These are phyloP conservation scores for Hypena proboscidalis DNA, from an alignment of 2,888 invertebrate species.

Conservation along the genomic window DNA sequence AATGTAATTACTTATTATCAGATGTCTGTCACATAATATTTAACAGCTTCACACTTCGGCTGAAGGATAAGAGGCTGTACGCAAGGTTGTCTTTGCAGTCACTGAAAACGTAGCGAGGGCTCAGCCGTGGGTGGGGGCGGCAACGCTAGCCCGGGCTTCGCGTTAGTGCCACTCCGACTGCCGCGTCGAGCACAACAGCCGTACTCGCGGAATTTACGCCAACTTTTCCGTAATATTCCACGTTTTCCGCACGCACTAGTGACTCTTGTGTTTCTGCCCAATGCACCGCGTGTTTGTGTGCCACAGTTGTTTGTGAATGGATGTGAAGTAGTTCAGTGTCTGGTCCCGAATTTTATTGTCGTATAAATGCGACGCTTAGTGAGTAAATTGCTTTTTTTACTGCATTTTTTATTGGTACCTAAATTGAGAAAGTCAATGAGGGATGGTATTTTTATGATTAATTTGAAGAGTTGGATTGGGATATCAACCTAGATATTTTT, in stretches of 20 bases:
- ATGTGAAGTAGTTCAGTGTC: conserved; percentile 40
- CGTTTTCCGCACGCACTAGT: conserved; percentile 46
- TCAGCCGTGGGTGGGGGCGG: conserved; percentile 40
- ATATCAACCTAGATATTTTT: no score
- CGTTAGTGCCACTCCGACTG: conserved; percentile 63
- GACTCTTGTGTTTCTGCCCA: conserved; percentile 33
- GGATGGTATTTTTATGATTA: no score
- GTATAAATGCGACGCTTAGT: conserved; percentile 33
- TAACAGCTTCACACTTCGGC: conserved; percentile 11
- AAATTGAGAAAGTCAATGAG: no score
- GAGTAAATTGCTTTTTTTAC: conserved; percentile 32
- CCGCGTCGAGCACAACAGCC: conserved; percentile 56
- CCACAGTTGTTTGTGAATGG: conserved; percentile 35
- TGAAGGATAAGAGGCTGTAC: conserved; percentile 26
- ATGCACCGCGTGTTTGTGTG: conserved; percentile 27
- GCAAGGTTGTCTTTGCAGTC: conserved; percentile 25
- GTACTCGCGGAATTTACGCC: conserved; percentile 28
- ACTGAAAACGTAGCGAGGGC: conserved; percentile 25
- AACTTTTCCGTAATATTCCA: conserved; percentile 64
- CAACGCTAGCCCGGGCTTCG: conserved; percentile 58
- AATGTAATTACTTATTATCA: conserved; percentile 9
- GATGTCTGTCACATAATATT: conserved; percentile 10
- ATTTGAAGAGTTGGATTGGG: no score
- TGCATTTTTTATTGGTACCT: conserved; percentile 14
- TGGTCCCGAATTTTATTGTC: conserved; percentile 31